These are phyloP conservation scores for Chloropsis cyanopogon DNA, from an alignment of 2,113 vertebrate genomes.

Conservation along the genomic window DNA sequence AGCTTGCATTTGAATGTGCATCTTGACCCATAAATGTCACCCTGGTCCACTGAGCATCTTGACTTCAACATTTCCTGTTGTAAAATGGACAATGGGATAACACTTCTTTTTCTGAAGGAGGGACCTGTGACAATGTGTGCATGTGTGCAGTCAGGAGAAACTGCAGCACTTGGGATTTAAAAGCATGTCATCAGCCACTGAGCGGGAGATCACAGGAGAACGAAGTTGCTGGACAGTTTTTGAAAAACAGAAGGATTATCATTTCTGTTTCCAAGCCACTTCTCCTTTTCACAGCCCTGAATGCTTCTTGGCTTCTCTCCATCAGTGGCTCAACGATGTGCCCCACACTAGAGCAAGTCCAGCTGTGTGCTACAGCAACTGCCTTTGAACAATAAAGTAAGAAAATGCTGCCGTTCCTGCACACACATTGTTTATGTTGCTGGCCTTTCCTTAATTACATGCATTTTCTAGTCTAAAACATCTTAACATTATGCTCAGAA, in stretches of 20 bases:
- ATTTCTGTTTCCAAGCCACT: slow-evolving; percentile 66
- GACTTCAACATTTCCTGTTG: slow-evolving; percentile 74
- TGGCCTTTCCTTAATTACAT: not conserved
- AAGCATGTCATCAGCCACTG: slow-evolving; percentile 48
- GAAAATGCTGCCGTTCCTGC: not conserved
- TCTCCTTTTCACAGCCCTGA: slow-evolving; percentile 53
- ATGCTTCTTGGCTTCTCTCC: not conserved
- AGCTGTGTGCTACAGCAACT: not conserved
- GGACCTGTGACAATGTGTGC: slow-evolving; percentile 52
- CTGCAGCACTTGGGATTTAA: slow-evolving; percentile 53
- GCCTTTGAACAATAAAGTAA: not conserved
- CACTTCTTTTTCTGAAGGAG: slow-evolving; percentile 46
- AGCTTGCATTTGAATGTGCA: slow-evolving; percentile 76
- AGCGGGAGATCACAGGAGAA: slow-evolving; percentile 47
- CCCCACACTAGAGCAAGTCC: not conserved
- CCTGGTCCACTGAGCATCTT: slow-evolving; percentile 74
- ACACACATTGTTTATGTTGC: not conserved
- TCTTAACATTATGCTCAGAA: not conserved
- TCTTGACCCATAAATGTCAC: slow-evolving; percentile 79
- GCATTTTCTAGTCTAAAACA: not conserved
- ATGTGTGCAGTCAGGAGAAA: slow-evolving; percentile 54
- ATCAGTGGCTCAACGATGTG: not conserved
- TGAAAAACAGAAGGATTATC: slow-evolving; percentile 55
- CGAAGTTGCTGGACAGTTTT: slow-evolving; percentile 56
- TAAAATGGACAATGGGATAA: slow-evolving; percentile 70